Evolutionary conservation across 2,797 vertebrate genomes (phyloP).

Genomic region (Gila robusta): DNA sequence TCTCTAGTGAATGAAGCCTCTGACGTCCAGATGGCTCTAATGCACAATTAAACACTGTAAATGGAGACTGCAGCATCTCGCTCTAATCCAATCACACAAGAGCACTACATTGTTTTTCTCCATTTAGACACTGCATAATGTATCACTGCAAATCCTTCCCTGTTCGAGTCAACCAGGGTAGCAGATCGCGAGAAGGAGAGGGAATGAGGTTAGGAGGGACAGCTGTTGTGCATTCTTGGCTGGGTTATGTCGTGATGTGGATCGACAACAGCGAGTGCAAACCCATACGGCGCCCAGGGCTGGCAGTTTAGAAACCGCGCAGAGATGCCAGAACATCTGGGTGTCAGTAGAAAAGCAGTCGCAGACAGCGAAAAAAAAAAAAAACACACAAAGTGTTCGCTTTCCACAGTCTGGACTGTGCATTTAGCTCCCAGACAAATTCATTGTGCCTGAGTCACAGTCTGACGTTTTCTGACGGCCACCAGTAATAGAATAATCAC

Average conservation of each 20-base stretch:
- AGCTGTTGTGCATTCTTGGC: conserved; percentile 82
- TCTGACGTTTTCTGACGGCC: neutral
- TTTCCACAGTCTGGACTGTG: conserved; percentile 17
- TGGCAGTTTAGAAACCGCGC: conserved; percentile 69
- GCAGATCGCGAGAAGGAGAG: conserved; percentile 31
- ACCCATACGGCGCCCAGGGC: conserved; percentile 66
- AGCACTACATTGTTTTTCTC: conserved; percentile 54
- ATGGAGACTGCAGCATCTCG: conserved; percentile 61
- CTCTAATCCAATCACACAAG: conserved; percentile 69
- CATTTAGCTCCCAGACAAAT: conserved; percentile 17
- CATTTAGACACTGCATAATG: conserved; percentile 63
- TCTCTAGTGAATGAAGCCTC: conserved; percentile 43
- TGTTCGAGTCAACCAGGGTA: conserved; percentile 36
- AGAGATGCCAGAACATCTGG: conserved; percentile 78
- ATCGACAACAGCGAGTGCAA: conserved; percentile 63
- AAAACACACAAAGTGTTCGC: conserved; percentile 47
- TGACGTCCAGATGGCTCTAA: conserved; percentile 61
- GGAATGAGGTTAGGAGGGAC: conserved; percentile 67
- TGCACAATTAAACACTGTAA: conserved; percentile 64
- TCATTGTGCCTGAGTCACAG: conserved; percentile 9
- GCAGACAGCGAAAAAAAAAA: neutral
- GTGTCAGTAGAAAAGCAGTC: conserved; percentile 46
- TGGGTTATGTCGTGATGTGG: conserved; percentile 71
- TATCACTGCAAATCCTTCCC: conserved; percentile 47
- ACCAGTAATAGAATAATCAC: conserved; percentile 15